Evolutionary conservation across 2,888 invertebrate species (phyloP).

Genomic region (Scotopteryx bipunctaria): DNA sequence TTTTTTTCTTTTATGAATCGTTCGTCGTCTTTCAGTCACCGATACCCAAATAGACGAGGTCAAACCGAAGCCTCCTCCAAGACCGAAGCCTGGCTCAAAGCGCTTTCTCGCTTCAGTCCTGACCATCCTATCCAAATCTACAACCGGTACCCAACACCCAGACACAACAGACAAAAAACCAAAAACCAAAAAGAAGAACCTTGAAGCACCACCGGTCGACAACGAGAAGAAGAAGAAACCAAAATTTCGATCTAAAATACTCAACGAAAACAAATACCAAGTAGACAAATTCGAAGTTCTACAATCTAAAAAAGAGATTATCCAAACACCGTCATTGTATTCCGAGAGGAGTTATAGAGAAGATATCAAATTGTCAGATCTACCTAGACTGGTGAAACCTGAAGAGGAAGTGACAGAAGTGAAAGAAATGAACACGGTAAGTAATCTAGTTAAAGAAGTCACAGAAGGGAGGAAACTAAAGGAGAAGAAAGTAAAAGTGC

Average conservation of each 20-base stretch:
- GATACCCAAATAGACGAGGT: conserved; percentile 19
- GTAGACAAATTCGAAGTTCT: conserved; percentile 48
- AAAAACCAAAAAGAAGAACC: conserved; percentile 13
- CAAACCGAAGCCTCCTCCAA: conserved; percentile 39
- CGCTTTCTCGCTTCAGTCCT: conserved; percentile 55
- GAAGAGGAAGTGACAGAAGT: conserved; percentile 21
- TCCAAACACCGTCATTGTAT: conserved; percentile 51
- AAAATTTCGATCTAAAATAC: conserved; percentile 44
- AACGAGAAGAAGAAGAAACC: conserved; percentile 27
- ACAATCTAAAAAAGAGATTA: conserved; percentile 50
- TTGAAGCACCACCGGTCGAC: conserved; percentile 1
- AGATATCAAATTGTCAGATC: conserved; percentile 29
- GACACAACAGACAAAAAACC: conserved; percentile 32
- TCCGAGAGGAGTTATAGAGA: conserved; percentile 42
- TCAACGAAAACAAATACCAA: conserved; percentile 41
- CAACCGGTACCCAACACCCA: conserved; percentile 56
- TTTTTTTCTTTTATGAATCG: neutral
- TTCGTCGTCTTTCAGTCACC: conserved; percentile 31
- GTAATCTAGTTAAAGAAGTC: conserved; percentile 30
- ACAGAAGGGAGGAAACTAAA: conserved; percentile 30
- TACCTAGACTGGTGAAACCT: conserved; percentile 28
- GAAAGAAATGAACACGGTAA: conserved; percentile 16
- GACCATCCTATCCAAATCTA: conserved; percentile 55
- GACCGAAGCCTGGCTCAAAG: conserved; percentile 47
- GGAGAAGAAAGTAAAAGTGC: conserved; percentile 32